phyloP scores from a whole-genome alignment of 2,113 vertebrate species.

The Baryphthengus martii region DNA sequence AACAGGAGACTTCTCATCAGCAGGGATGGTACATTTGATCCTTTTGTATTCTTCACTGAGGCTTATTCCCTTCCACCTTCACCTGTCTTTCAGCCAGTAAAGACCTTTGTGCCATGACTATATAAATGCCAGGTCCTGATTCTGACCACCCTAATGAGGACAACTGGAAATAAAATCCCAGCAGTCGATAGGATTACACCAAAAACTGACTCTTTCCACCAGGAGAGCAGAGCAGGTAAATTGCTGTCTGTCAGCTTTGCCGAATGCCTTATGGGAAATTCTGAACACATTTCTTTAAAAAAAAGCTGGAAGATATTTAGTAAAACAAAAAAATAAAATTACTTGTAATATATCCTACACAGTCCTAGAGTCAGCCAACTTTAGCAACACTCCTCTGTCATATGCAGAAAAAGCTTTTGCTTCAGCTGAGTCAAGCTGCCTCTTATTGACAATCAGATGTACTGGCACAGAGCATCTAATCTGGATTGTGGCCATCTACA shows the following conservation, averaged over 20 bases:
- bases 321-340: not conserved
- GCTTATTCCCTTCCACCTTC: not conserved
- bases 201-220: not conserved
- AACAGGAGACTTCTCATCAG: not conserved
- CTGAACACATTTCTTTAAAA: not conserved
- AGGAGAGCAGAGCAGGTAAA: not conserved
- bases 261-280: not conserved
- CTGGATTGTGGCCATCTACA: constrained; percentile 25
- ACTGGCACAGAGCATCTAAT: constrained; percentile 18
- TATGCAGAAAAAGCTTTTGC: constrained; percentile 30
- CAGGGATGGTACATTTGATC: not conserved
- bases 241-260: not conserved
- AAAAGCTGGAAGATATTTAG: not conserved
- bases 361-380: not conserved
- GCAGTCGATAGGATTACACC: not conserved
- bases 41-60: not conserved
- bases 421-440: constrained; percentile 48
- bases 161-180: not conserved
- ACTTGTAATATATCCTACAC: not conserved
- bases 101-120: not conserved
- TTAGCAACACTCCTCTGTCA: constrained; percentile 29
- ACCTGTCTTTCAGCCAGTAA: not conserved
- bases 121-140: not conserved
- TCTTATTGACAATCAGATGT: constrained; percentile 40
- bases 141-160: not conserved